phyloP scores from a whole-genome alignment of 2,888 invertebrate species.

The Ectropis crepuscularia region DNA sequence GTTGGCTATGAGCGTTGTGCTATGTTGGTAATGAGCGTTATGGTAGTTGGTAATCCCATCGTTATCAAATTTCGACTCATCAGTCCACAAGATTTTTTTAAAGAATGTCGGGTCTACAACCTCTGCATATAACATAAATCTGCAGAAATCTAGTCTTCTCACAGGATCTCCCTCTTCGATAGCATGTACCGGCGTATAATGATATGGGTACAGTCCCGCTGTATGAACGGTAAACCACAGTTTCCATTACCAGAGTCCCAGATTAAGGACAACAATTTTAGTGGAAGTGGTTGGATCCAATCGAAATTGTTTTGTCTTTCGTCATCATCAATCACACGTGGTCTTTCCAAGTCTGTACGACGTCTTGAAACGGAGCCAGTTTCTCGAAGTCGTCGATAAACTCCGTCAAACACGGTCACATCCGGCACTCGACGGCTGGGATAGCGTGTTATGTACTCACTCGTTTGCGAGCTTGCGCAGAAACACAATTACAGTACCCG shows the following conservation, averaged over 20 bases:
- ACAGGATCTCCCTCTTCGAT: conserved; percentile 15
- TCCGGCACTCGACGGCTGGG: conserved; percentile 43
- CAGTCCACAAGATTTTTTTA: conserved; percentile 23
- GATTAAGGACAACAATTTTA: too few relatives aligned
- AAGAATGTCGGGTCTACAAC: conserved; percentile 42
- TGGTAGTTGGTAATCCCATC: too few relatives aligned
- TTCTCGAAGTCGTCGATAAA: conserved; percentile 43
- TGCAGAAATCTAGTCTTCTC: conserved; percentile 42
- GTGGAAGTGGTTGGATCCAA: not conserved
- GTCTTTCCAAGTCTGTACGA: conserved; percentile 42
- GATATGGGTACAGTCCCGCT: conserved; percentile 13
- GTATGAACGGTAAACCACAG: conserved; percentile 38
- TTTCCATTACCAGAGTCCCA: conserved; percentile 38
- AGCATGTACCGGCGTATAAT: conserved; percentile 8
- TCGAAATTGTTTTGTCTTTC: conserved; percentile 30
- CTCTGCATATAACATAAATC: conserved; percentile 46
- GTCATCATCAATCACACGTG: conserved; percentile 39
- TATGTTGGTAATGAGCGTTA: too few relatives aligned
- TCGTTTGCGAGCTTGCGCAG: conserved; percentile 38
- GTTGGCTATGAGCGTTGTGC: too few relatives aligned
- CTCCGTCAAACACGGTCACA: conserved; percentile 39
- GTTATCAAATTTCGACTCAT: too few relatives aligned
- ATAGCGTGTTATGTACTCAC: conserved; percentile 42
- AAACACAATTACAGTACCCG: conserved; percentile 37
- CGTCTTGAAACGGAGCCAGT: conserved; percentile 45